Evolutionary conservation across 1,140 invertebrate genomes (phyloP).

Genomic region (Drosophila bifasciata): DNA sequence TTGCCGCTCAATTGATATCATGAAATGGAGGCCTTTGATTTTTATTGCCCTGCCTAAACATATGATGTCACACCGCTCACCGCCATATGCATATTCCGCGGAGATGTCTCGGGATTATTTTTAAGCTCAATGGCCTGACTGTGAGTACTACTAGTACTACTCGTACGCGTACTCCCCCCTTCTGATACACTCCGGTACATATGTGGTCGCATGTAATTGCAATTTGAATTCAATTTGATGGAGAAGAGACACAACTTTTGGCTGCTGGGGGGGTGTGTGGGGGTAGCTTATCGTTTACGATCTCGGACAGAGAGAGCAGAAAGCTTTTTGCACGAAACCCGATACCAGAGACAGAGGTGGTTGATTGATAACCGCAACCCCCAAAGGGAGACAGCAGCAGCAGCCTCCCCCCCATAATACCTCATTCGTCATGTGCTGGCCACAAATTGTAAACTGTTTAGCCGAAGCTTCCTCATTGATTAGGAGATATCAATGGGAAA

Average conservation of each 20-base stretch:
- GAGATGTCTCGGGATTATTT: conserved; percentile 60
- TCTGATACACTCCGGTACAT: conserved; percentile 27
- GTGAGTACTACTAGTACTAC: neutral
- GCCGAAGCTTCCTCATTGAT: conserved; percentile 23
- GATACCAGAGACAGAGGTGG: conserved; percentile 22
- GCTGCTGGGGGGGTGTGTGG: conserved; percentile 4
- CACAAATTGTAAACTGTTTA: conserved; percentile 37
- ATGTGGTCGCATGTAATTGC: conserved; percentile 56
- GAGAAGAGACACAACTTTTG: conserved; percentile 4
- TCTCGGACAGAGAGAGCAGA: conserved; percentile 6
- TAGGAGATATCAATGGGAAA: neutral
- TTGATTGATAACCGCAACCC: conserved; percentile 34
- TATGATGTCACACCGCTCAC: conserved; percentile 66
- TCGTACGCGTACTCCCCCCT: neutral
- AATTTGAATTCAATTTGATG: conserved; percentile 52
- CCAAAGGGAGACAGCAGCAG: neutral
- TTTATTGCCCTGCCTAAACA: conserved; percentile 77
- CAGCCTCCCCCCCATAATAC: too few species aligned
- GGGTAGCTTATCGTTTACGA: conserved; percentile 50
- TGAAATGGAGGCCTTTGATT: conserved; percentile 82
- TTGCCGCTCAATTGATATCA: conserved; percentile 75
- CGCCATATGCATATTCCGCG: conserved; percentile 12
- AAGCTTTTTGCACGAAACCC: conserved; percentile 40
- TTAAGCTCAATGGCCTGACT: conserved; percentile 26
- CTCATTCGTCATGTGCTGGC: conserved; percentile 2